Evolutionary conservation across 2,888 invertebrate genomes (phyloP).

Genomic region (Chrysomela aeneicollis): DNA sequence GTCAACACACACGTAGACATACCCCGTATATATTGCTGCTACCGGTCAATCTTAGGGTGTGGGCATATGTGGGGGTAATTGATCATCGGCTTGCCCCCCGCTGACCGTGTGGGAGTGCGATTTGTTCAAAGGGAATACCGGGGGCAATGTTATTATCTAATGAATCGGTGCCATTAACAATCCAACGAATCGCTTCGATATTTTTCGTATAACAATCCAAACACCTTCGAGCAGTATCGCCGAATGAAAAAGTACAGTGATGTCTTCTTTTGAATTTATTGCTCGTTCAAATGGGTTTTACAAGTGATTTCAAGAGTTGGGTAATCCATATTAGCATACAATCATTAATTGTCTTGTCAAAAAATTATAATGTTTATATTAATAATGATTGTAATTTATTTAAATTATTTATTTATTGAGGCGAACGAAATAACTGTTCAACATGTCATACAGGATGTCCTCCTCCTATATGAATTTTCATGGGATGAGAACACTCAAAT

Average conservation of each 20-base stretch:
- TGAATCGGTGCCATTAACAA: neutral
- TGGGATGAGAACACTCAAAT: too few species aligned
- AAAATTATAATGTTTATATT: slow-evolving; percentile 36
- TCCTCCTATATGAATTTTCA: too few species aligned
- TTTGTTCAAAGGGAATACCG: neutral
- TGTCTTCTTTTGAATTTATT: slow-evolving; percentile 17
- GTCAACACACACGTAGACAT: too few species aligned
- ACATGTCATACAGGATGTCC: neutral
- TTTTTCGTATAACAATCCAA: neutral
- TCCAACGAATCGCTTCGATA: neutral
- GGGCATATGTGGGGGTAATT: neutral
- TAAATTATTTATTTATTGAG: slow-evolving; percentile 33
- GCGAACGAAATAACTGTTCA: slow-evolving; percentile 31
- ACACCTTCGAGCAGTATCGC: neutral
- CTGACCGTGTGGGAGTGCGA: neutral
- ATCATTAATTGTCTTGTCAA: slow-evolving; percentile 39
- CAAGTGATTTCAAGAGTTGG: slow-evolving; percentile 28
- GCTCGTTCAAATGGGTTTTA: slow-evolving; percentile 25
- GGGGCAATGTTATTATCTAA: slow-evolving; percentile 3
- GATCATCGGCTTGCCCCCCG: neutral
- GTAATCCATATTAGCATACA: slow-evolving; percentile 36
- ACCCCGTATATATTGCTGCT: too few species aligned
- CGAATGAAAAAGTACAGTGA: slow-evolving; percentile 2
- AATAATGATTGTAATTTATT: slow-evolving; percentile 37
- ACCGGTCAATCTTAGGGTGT: too few species aligned